These are phyloP conservation scores for Stegastes partitus DNA, from an alignment of 2,113 vertebrate species.

Conservation along the genomic window DNA sequence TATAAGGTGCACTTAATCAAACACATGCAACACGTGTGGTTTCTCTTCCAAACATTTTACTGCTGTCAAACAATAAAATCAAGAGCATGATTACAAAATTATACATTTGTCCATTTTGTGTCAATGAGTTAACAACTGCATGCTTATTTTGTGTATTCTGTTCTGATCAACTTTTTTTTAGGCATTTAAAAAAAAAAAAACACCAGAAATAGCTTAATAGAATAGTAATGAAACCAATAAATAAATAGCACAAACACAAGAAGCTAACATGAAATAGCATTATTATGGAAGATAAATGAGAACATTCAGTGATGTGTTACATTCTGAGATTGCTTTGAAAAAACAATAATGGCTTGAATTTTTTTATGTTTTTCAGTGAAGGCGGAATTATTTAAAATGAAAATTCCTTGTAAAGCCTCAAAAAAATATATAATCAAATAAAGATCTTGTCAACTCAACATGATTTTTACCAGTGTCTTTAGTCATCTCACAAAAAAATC, in stretches of 20 bases:
- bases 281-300: neutral
- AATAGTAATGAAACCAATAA: neutral
- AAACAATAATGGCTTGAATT: neutral
- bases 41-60: constrained; percentile 33
- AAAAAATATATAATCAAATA: constrained; percentile 36
- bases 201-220: neutral
- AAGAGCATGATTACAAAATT: constrained; percentile 55
- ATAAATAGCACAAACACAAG: neutral
- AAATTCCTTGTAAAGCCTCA: constrained; percentile 8
- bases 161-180: neutral
- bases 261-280: neutral
- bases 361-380: neutral
- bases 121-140: constrained; percentile 2
- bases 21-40: constrained; percentile 9
- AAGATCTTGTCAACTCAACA: constrained; percentile 9
- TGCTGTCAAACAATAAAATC: constrained; percentile 32
- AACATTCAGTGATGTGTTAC: neutral
- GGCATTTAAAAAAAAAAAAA: neutral
- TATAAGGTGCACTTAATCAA: constrained; percentile 4
- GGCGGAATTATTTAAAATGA: neutral
- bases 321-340: constrained; percentile 9
- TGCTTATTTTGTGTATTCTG: constrained; percentile 1
- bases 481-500: neutral
- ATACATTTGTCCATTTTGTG: constrained; percentile 21
- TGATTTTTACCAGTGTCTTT: constrained; percentile 20